Conservation (phyloP, 2,113 vertebrate genomes). For the Labrus mixtus region DNA sequence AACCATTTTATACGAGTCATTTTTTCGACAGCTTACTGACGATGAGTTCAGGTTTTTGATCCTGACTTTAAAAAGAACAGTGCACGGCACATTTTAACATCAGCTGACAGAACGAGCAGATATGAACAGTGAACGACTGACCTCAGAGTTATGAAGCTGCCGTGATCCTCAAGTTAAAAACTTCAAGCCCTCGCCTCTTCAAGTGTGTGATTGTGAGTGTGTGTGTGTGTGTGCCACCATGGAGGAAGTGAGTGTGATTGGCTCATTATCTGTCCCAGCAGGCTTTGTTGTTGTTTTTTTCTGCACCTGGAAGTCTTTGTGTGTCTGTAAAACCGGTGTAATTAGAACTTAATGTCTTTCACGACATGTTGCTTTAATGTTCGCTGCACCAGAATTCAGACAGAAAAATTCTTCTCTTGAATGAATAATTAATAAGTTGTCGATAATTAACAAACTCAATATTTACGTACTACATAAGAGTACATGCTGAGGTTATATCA, state of each 20-base stretch:
- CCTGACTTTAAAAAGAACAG: background rate
- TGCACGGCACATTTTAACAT: no score
- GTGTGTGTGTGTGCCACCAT: slow-evolving; percentile 1
- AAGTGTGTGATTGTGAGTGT: background rate
- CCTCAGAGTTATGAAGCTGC: background rate
- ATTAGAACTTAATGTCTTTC: no score
- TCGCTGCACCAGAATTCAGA: no score
- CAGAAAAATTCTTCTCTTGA: no score
- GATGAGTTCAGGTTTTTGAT: background rate
- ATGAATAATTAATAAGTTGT: no score
- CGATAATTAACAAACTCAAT: no score
- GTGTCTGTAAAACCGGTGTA: no score
- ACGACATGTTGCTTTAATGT: no score
- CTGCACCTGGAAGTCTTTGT: slow-evolving; percentile 12
- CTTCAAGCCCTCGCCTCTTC: slow-evolving; percentile 2
- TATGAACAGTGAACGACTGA: background rate
- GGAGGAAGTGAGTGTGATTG: slow-evolving; percentile 62
- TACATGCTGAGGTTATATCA: no score
- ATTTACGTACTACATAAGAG: no score
- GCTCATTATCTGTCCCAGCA: slow-evolving; percentile 18
- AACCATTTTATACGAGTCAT: slow-evolving; percentile 66
- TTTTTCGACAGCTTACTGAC: background rate
- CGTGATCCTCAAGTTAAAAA: background rate
- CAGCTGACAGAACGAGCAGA: background rate
- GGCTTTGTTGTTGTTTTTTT: slow-evolving; percentile 14